phyloP scores from a whole-genome alignment of 2,113 vertebrate genomes.

The Phyllostomus hastatus region DNA sequence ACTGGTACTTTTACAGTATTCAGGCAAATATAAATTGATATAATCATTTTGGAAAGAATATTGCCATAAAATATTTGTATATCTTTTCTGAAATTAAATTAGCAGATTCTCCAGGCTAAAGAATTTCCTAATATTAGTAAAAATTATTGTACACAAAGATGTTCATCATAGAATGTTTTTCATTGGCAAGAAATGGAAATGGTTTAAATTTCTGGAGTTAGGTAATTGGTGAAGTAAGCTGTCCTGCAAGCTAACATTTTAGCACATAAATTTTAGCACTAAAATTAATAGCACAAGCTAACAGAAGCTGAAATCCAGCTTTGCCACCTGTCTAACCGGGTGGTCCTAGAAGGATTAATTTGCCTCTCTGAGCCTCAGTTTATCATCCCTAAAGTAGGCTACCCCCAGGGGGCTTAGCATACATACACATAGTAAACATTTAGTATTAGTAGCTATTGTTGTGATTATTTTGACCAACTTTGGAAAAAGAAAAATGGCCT shows the following conservation, averaged over 20 bases:
- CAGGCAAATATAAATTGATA: neutral
- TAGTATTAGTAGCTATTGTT: neutral
- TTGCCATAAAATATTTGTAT: neutral
- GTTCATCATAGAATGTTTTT: neutral
- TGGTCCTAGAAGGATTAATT: neutral
- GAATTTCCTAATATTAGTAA: neutral
- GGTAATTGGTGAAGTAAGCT: neutral
- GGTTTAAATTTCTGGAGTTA: neutral
- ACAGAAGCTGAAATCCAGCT: neutral
- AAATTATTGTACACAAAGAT: neutral
- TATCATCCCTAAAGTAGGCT: neutral
- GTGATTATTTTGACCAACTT: neutral
- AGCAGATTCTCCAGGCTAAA: neutral
- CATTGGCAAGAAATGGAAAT: neutral
- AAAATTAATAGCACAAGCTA: neutral
- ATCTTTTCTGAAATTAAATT: neutral
- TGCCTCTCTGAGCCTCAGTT: neutral
- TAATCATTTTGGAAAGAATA: neutral
- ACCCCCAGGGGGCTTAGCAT: neutral
- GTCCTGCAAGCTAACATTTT: neutral
- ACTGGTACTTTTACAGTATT: neutral
- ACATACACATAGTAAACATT: neutral
- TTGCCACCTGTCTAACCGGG: neutral
- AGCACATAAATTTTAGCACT: no score
- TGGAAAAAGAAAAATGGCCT: neutral